phyloP scores from a whole-genome alignment of 2,888 invertebrate genomes.

The Meganola albula region DNA sequence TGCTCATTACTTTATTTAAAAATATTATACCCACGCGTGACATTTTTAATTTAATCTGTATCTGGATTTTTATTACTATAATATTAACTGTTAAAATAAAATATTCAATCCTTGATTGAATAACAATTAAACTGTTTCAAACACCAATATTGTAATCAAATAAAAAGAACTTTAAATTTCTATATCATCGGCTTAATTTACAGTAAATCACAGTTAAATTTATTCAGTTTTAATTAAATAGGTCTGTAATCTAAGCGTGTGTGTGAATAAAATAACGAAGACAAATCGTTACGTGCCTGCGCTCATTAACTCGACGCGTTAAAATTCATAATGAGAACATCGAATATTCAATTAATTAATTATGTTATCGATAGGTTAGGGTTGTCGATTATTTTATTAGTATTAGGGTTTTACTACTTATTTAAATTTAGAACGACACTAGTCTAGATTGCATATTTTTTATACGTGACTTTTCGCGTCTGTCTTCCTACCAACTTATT shows the following conservation, averaged over 20 bases:
- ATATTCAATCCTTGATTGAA: too few species aligned
- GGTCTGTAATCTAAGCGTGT: conserved; percentile 42
- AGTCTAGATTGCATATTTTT: too few species aligned
- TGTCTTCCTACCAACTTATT: too few species aligned
- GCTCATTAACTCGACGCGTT: conserved; percentile 60
- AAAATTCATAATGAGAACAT: conserved; percentile 67
- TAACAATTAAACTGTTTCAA: conserved; percentile 14
- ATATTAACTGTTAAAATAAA: too few species aligned
- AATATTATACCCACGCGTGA: too few species aligned
- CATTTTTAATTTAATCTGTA: too few species aligned
- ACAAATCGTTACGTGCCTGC: conserved; percentile 52
- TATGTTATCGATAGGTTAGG: conserved; percentile 44
- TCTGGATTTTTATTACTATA: too few species aligned
- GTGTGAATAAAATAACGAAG: conserved; percentile 61
- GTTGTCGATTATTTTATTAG: too few species aligned
- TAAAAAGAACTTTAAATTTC: conserved; percentile 12
- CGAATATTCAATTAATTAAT: conserved; percentile 68
- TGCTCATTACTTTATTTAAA: too few species aligned
- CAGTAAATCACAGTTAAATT: conserved; percentile 51
- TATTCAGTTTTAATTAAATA: conserved; percentile 54
- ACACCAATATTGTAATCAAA: conserved; percentile 9
- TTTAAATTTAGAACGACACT: too few species aligned
- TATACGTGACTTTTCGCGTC: too few species aligned
- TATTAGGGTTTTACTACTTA: too few species aligned
- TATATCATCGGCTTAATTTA: conserved; percentile 35